Evolutionary conservation across 2,888 invertebrate species (phyloP).

Genomic region (Gryllus longicercus): DNA sequence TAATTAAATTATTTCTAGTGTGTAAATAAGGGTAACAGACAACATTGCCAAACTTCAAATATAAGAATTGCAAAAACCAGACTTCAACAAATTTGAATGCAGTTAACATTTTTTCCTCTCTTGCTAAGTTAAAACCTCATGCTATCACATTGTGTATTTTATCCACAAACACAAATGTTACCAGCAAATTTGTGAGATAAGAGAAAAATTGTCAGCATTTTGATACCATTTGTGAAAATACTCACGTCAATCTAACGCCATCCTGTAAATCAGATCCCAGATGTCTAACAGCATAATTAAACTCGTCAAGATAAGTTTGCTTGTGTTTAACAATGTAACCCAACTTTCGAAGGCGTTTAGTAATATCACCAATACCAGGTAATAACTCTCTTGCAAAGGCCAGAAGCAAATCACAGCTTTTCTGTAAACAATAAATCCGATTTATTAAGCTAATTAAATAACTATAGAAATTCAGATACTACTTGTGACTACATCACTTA

Average conservation of each 20-base stretch:
- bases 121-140: too few species aligned
- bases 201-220: not conserved
- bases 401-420: slow-evolving; percentile 72
- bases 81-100: too few species aligned
- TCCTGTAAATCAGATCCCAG: slow-evolving; percentile 79
- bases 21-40: too few species aligned
- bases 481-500: too few species aligned
- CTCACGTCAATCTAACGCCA: slow-evolving; percentile 72
- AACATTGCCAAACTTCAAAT: too few species aligned
- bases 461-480: slow-evolving; percentile 36
- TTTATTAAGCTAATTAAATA: not conserved
- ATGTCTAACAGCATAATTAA: slow-evolving; percentile 78
- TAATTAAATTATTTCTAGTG: too few species aligned
- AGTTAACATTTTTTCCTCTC: too few species aligned
- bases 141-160: not conserved
- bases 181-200: not conserved
- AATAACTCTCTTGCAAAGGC: slow-evolving; percentile 75
- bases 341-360: slow-evolving; percentile 68
- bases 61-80: too few species aligned
- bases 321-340: slow-evolving; percentile 74
- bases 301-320: slow-evolving; percentile 82
- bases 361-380: slow-evolving; percentile 79
- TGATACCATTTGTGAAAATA: slow-evolving; percentile 19
- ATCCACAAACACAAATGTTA: not conserved
- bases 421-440: slow-evolving; percentile 47